Conservation (phyloP, 2,888 invertebrate genomes). For the Drosophila cracens region DNA sequence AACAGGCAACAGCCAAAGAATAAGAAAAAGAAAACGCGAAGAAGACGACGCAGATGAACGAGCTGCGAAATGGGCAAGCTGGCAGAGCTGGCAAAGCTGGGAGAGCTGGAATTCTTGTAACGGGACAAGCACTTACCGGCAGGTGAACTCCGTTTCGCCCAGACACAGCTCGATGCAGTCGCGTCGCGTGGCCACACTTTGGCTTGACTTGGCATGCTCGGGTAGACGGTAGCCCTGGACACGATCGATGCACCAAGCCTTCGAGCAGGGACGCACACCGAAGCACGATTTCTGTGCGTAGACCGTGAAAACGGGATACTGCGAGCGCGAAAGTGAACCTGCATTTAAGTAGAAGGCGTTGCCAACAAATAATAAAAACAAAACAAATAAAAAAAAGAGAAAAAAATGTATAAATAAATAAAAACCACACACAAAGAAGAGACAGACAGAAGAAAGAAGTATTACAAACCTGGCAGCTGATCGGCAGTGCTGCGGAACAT, state of each 20-base stretch:
- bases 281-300: constrained; percentile 98
- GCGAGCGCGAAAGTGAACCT: constrained; percentile 96
- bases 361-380: constrained; percentile 16
- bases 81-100: background rate
- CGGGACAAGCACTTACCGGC: constrained; percentile 89
- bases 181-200: constrained; percentile 91
- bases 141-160: constrained; percentile 95
- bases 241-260: constrained; percentile 97
- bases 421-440: constrained; percentile 29
- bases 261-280: constrained; percentile 94
- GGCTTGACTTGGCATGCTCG: constrained; percentile 91
- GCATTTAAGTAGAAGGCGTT: constrained; percentile 70
- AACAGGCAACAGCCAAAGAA: background rate
- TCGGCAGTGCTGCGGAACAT: constrained; percentile 93
- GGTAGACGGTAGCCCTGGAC: constrained; percentile 94
- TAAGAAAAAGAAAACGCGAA: background rate
- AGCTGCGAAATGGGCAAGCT: constrained; percentile 48
- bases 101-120: constrained; percentile 48
- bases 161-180: constrained; percentile 96
- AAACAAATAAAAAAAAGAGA: background rate
- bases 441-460: background rate
- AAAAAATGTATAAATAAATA: background rate
- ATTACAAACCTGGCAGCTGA: constrained; percentile 90
- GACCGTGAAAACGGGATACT: constrained; percentile 98
- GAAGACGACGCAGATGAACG: constrained; percentile 47